Evolutionary conservation across 1,140 invertebrate species (phyloP).

Genomic region (Samia ricini): DNA sequence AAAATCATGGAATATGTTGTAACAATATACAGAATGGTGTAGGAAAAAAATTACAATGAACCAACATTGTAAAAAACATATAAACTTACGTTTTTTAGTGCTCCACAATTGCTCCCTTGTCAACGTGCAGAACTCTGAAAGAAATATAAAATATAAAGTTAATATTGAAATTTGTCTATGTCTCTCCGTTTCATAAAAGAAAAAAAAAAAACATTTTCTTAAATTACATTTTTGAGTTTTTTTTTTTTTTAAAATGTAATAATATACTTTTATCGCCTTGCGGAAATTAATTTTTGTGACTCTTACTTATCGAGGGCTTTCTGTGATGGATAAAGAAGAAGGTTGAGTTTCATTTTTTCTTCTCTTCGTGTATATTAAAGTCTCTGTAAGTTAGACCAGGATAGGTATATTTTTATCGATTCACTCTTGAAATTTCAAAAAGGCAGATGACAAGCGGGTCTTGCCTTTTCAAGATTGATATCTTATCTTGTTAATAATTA

Average conservation of each 20-base stretch:
- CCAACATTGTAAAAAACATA: neutral
- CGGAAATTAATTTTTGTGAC: conserved; percentile 26
- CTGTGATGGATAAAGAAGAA: conserved; percentile 2
- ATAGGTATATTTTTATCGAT: neutral
- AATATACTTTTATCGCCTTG: conserved; percentile 15
- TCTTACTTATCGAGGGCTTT: conserved; percentile 2
- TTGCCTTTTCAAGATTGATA: neutral
- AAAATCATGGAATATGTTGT: too few relatives aligned
- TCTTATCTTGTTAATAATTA: neutral
- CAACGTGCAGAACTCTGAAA: conserved; percentile 4
- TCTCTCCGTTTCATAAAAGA: neutral
- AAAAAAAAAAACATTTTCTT: conserved; percentile 1
- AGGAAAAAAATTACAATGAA: neutral
- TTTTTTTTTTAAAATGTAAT: conserved; percentile 6
- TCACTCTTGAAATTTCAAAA: neutral
- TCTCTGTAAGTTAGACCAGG: neutral
- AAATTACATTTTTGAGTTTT: conserved; percentile 20
- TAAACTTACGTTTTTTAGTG: neutral
- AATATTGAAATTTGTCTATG: conserved; percentile 8
- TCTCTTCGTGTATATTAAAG: neutral
- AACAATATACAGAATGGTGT: too few relatives aligned
- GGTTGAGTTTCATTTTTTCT: neutral
- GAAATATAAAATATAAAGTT: conserved; percentile 1
- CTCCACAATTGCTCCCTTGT: neutral
- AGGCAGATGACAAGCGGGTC: neutral